Conservation (phyloP, 2,113 vertebrate species). For the Pyrgilauda ruficollis region DNA sequence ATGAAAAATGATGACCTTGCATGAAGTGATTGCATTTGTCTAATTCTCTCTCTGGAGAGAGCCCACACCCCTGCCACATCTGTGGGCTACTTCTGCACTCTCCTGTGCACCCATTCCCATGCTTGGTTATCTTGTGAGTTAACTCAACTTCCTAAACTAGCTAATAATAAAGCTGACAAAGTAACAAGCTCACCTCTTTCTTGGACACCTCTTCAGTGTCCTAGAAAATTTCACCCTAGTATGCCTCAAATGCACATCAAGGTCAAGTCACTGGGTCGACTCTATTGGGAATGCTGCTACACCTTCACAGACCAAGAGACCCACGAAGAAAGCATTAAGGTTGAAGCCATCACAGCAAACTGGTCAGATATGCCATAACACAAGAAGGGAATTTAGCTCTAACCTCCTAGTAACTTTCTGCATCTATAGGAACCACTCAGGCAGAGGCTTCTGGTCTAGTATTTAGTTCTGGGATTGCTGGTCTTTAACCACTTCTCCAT, state of each 20-base stretch:
- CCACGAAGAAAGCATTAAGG: neutral
- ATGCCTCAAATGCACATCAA: neutral
- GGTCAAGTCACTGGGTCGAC: neutral
- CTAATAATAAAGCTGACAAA: neutral
- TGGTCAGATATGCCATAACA: neutral
- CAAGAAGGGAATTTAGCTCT: neutral
- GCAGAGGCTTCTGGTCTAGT: neutral
- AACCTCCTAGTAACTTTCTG: neutral
- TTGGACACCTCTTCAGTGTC: neutral
- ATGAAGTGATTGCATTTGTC: neutral
- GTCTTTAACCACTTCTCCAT: neutral
- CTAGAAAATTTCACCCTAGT: neutral
- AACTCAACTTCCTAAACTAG: neutral
- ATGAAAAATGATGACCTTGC: neutral
- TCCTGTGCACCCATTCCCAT: neutral
- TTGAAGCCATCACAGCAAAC: neutral
- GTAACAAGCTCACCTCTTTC: neutral
- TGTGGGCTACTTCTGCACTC: neutral
- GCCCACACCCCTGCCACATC: neutral
- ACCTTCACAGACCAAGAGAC: neutral
- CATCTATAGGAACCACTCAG: neutral
- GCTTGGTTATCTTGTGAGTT: neutral
- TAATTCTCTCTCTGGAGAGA: neutral
- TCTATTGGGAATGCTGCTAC: neutral
- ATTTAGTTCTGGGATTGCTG: neutral